Evolutionary conservation across 2,888 invertebrate species (phyloP), one percentile per base, ranked within the genome.

Genomic region (Asteroscopus sphinx): DNA sequence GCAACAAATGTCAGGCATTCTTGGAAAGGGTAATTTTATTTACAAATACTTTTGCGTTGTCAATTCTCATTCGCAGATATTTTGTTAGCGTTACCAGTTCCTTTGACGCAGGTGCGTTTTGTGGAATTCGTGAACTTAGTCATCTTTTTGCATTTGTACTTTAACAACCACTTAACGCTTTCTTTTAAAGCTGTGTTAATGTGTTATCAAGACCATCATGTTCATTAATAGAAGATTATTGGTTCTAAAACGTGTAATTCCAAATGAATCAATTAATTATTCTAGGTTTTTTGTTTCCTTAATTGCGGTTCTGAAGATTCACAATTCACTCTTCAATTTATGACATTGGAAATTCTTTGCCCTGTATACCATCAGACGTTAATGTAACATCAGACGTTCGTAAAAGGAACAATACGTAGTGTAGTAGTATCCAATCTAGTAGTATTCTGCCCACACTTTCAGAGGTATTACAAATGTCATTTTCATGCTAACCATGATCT

Each of bases 1-100:
- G 6, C 33, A 42, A 42, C 26, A 39, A 47, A 54, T 55, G 45
- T 67, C 42, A 51, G 16, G 32, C 17, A 30, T 72, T 70, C 71
- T 44, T 35, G 28, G 58, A 47, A 71, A 54, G 13, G 52, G 39
- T 53, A 49, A 57, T 51, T 56, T 44, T 61, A 58, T 71, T 73
- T 67, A 58, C 61, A 65, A 71, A 73, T 48, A 41, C 42, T 52
- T 65, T 61, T 12, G 45, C 41, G 62, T 74, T 73, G 74, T 73
- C 72, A 73, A 55, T 68, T 64, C 54, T 42, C 46, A 55, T 68
- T 64, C 54, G 46, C 46, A 44, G 61, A 53, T 61, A 61, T 68
- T 74, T 62, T 32, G 46, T 55, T 16, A 35, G 57, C 65, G 72
- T 68, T 59, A 68, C 42, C 30, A 32, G 47, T 26, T 48, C 25